These are phyloP conservation scores for Rhagium mordax DNA, from an alignment of 2,888 invertebrate species.

Conservation along the genomic window DNA sequence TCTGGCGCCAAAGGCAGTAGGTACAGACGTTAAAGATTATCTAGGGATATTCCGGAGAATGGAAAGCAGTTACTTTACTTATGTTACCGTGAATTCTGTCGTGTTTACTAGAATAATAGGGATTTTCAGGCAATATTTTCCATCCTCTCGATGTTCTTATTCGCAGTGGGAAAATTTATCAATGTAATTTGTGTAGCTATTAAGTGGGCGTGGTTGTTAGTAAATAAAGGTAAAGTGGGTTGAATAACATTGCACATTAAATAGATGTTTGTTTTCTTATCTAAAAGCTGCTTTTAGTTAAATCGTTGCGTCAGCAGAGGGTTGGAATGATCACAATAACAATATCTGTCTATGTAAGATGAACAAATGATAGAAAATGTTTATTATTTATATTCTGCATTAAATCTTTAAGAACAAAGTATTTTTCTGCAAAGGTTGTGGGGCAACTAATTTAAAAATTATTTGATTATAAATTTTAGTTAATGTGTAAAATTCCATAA, in stretches of 20 bases:
- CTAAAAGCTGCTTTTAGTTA: background rate
- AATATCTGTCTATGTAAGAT: no score
- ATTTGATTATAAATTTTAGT: no score
- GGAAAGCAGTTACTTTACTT: background rate
- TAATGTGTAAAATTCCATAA: no score
- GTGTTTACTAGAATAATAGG: conserved; percentile 10
- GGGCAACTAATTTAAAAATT: no score
- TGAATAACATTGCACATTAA: background rate
- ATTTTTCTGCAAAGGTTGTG: no score
- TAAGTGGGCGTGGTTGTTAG: background rate
- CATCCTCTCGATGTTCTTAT: conserved; percentile 6
- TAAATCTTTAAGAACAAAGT: no score
- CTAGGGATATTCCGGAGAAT: background rate
- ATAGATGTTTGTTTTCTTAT: background rate
- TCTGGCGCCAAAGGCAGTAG: background rate
- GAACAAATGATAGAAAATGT: no score
- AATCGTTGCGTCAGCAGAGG: background rate
- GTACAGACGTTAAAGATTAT: conserved; percentile 3
- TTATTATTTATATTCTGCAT: no score
- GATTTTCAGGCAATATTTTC: conserved; percentile 8
- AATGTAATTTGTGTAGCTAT: background rate
- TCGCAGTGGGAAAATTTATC: conserved; percentile 1
- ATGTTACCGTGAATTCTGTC: background rate
- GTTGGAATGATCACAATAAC: background rate
- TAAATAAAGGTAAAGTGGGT: conserved; percentile 19